Percentiles rank a stretch among this genome's conserved stretches.
Conservation (phyloP, 2,888 invertebrate species). For the Pterostichus niger region DNA sequence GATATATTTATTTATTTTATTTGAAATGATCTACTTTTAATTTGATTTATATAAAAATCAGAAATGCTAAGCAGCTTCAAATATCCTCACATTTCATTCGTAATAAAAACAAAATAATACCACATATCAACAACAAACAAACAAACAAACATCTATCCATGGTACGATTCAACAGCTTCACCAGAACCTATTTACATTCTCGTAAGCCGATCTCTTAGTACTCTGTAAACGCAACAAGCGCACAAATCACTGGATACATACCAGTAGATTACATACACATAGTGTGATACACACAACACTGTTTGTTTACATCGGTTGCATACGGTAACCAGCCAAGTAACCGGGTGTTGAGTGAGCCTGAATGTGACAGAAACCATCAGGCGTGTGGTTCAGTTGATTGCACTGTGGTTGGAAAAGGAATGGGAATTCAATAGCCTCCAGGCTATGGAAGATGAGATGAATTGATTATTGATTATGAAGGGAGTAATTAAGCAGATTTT, state of each 20-base stretch:
- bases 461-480: not conserved
- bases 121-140: no score
- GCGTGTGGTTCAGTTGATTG: not conserved
- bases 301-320: constrained; percentile 14
- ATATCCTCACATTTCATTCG: not conserved
- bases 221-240: no score
- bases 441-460: not conserved
- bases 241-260: not conserved
- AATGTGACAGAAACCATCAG: constrained; percentile 17
- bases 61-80: no score
- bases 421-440: not conserved
- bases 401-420: not conserved
- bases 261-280: not conserved
- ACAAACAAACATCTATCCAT: not conserved
- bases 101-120: not conserved
- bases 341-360: not conserved
- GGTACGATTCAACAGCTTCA: not conserved
- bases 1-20: no score
- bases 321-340: not conserved
- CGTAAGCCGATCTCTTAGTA: no score
- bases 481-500: not conserved
- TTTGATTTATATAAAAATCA: no score
- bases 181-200: no score
- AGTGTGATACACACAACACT: not conserved
- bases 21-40: no score